Conservation (phyloP, 2,797 vertebrate genomes). For the Mallotus villosus region DNA sequence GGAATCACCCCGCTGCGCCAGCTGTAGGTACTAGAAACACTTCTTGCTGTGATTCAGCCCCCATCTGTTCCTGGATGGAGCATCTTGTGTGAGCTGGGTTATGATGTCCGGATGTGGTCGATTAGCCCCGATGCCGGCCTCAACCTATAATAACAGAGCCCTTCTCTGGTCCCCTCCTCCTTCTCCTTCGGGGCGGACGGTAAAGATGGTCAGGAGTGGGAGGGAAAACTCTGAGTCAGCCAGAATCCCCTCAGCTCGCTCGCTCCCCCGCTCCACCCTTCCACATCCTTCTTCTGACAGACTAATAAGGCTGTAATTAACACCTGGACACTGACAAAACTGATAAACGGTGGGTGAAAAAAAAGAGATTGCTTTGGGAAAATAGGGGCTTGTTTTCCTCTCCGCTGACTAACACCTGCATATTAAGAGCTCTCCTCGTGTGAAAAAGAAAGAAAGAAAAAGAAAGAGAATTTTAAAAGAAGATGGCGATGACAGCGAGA, state of each 20-base stretch:
- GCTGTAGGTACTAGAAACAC: not conserved
- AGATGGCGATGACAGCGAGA: not conserved
- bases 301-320: constrained; percentile 68
- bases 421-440: constrained; percentile 33
- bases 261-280: not conserved
- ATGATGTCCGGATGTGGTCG: constrained; percentile 26
- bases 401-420: constrained; percentile 48
- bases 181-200: constrained; percentile 47
- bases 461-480: not conserved
- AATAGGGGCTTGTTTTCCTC: constrained; percentile 53
- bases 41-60: not conserved
- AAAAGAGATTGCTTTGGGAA: constrained; percentile 50
- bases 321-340: constrained; percentile 52
- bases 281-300: constrained; percentile 31
- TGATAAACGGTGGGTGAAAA: constrained; percentile 32
- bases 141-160: constrained; percentile 27
- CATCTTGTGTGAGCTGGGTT: constrained; percentile 30
- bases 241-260: constrained; percentile 38
- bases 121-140: constrained; percentile 35
- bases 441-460: constrained; percentile 7
- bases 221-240: constrained; percentile 63
- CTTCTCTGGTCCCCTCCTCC: constrained; percentile 44
- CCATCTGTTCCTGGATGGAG: not conserved
- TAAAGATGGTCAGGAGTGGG: constrained; percentile 63
- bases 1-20: not conserved